Evolutionary conservation across 2,113 vertebrate species (phyloP), one percentile per base, ranked within the genome.

Genomic region (Semnornis frantzii): DNA sequence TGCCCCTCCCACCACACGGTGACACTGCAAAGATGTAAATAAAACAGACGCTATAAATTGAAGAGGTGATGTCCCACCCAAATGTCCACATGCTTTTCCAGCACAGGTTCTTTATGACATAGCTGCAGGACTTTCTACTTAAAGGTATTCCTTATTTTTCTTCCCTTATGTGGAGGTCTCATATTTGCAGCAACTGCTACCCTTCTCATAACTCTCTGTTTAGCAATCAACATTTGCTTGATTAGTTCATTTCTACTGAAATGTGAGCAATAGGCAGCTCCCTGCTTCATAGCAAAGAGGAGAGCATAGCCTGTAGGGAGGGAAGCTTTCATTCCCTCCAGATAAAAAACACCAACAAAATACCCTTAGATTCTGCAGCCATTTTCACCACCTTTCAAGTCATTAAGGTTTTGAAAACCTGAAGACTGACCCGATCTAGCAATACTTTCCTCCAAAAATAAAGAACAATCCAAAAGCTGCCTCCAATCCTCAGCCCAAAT

Each of bases 21-120:
- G 93, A 94, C 87, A 86, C 64, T 96, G 85, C 77, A 85, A 93
- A 95, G 66, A 82, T 97, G 93, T 96, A 96, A 92, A 93, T 91
- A 97, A 85, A 89, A 50, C 58, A 75, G 85, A 96, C 21, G 86
- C 95, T 98, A 96, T 96, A 86, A 97, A 96, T 94, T 91, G 96
- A 97, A 97, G 97, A 97, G 96, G 84, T 85, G 82, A 86, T 72
- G 37, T 85, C 75, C 93, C 74, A 76, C 54, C 69, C 60, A 65
- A 39, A 60, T 4, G 80, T 94, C 94, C 96, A 85, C 80, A 8
- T 8, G 17, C 18, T 66, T 77, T 57, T 74, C n/a, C 82, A 57
- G 42, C 30, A 57, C 90, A 92, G 71, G 25, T 64, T 82, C 78
- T 65, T 82, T n/a, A 21, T 50, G 74, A 15, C 52, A 55, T 9